Base-by-base conservation (phyloP, 2,797 vertebrate species). In the Cirrhinus molitorella region DNA sequence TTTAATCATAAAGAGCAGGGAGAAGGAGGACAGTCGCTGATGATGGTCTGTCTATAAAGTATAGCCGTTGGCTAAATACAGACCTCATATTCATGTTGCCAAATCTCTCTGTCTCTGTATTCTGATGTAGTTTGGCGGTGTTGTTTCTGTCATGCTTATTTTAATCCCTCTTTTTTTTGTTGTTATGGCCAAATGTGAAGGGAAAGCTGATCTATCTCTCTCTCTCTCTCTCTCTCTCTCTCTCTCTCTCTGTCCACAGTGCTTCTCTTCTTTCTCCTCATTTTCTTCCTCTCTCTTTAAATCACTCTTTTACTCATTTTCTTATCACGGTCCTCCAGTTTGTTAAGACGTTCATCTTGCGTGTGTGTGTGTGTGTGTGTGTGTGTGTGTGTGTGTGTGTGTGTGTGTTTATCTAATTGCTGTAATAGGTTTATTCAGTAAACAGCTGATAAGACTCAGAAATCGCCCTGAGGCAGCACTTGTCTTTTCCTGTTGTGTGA, bases 391-490 rank as follows among this genome's bases (percentile, higher is more conserved):
- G 49, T 23, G 63, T 68, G 81, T 65, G 31, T n/a, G 49, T 23
- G 63, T 68, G 81, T 76, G 71, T 81, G 67, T 70, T 73, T 88
- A 72, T 78, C 57, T 79, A 86, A 85, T 79, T 86, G 79, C 83
- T 72, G 37, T 85, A 85, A 86, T 83, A 72, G 83, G 71, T 88
- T 85, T 86, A 86, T 78, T 85, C 70, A 80, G 87, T 88, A 83
- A 86, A 85, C 80, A 83, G 66, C 70, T 83, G 81, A 83, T 83
- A 83, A 83, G 81, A 45, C 74, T 77, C 25, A 70, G 49, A 76
- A 65, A 61, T 78, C 4, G 7, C 73, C 80, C 75, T 40, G 80
- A 79, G 83, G 76, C 63, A 57, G 47, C 70, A 67, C 65, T 72
- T 68, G 75, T 86, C 81, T 79, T n/a, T 80, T 74, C 51, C 51